Evolutionary conservation across 1,140 invertebrate species (phyloP).

Genomic region (Epicauta chinensis): DNA sequence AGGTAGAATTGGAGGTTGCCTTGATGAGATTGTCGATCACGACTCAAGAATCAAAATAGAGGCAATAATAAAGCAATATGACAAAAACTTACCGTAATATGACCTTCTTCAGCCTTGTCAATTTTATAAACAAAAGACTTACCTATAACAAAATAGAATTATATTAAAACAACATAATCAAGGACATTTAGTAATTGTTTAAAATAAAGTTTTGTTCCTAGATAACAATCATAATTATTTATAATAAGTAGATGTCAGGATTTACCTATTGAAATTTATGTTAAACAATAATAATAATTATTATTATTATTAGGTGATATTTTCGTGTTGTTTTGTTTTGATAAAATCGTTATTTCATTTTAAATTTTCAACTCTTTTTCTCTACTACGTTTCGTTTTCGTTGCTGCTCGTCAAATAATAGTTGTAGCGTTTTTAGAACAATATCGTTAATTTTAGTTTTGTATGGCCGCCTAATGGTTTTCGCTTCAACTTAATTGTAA

Average conservation of each 20-base stretch:
- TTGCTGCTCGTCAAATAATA: too few relatives aligned
- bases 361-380: too few relatives aligned
- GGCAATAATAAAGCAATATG: conserved; percentile 8
- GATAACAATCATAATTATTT: conserved; percentile 17
- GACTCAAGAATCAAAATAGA: conserved; percentile 8
- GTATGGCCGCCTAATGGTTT: conserved; percentile 3
- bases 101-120: conserved; percentile 17
- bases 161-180: conserved; percentile 9
- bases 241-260: conserved; percentile 14
- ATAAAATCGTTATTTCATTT: too few relatives aligned
- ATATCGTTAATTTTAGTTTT: too few relatives aligned
- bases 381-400: too few relatives aligned
- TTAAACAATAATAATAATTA: conserved; percentile 1
- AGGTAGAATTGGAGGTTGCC: conserved; percentile 3
- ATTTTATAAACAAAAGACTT: conserved; percentile 16
- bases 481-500: background rate
- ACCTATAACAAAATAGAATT: conserved; percentile 12
- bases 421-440: too few relatives aligned
- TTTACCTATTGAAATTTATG: conserved; percentile 12
- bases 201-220: conserved; percentile 7
- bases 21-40: conserved; percentile 22
- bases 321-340: background rate
- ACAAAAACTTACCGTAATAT: conserved; percentile 17
- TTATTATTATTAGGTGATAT: conserved; percentile 9
- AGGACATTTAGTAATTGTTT: conserved; percentile 5